Evolutionary conservation across 2,797 vertebrate species (phyloP).

Genomic region (Gymnodraco acuticeps): DNA sequence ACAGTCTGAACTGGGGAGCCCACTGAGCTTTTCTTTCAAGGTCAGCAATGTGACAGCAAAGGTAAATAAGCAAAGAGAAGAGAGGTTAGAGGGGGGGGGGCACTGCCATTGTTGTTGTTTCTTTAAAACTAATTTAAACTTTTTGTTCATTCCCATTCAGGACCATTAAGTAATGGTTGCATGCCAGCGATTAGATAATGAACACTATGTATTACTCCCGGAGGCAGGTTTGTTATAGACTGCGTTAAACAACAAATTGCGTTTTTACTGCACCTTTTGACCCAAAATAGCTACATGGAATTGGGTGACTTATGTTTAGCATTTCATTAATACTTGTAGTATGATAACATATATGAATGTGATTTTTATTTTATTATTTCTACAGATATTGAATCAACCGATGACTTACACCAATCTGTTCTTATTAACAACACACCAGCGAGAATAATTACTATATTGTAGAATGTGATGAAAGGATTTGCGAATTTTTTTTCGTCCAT

Average conservation of each 20-base stretch:
- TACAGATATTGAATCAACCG: neutral
- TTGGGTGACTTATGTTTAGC: neutral
- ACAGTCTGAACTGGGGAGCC: constrained; percentile 43
- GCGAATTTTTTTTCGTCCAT: neutral
- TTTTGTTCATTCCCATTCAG: constrained; percentile 51
- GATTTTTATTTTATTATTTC: neutral
- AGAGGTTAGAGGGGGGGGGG: constrained; percentile 24
- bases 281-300: constrained; percentile 21
- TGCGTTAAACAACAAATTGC: constrained; percentile 78
- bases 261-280: constrained; percentile 57
- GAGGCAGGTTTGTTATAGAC: constrained; percentile 71
- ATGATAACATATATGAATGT: neutral
- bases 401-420: neutral
- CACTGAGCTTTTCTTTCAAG: constrained; percentile 60
- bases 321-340: neutral
- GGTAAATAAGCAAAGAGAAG: too few relatives aligned
- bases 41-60: constrained; percentile 47
- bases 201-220: constrained; percentile 74
- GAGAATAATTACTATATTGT: neutral
- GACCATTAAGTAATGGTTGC: constrained; percentile 59
- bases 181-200: constrained; percentile 56
- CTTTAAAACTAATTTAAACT: constrained; percentile 52
- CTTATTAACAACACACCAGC: neutral
- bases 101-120: constrained; percentile 48
- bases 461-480: neutral